Evolutionary conservation across 2,888 invertebrate species (phyloP).

Genomic region (Luperina testacea): DNA sequence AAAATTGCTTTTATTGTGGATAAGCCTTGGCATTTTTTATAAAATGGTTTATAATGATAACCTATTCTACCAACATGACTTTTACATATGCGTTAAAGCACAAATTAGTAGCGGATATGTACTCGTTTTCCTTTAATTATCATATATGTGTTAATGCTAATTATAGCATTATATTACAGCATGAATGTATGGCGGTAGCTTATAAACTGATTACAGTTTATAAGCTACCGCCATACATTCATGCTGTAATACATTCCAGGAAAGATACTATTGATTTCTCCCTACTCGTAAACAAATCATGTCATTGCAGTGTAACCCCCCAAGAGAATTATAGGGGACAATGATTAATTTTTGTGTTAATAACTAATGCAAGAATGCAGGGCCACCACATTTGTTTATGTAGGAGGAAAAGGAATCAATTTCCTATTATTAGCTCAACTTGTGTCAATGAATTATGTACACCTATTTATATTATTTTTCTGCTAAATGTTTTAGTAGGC

Average conservation of each 20-base stretch:
- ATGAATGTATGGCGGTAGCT: too few relatives aligned
- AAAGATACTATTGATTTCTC: not conserved
- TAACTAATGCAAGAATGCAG: slow-evolving; percentile 45
- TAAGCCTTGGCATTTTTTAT: not conserved
- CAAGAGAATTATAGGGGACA: not conserved
- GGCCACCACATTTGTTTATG: slow-evolving; percentile 25
- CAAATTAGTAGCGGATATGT: slow-evolving; percentile 5
- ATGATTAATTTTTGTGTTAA: slow-evolving; percentile 22
- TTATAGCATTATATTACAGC: too few relatives aligned
- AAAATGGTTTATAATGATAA: not conserved
- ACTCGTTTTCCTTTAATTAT: slow-evolving; percentile 32
- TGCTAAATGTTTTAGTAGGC: not conserved
- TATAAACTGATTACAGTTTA: too few relatives aligned
- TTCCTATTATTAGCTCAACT: slow-evolving; percentile 56
- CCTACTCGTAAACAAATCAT: not conserved
- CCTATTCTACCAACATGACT: not conserved
- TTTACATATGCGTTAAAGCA: not conserved
- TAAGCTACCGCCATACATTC: slow-evolving; percentile 14
- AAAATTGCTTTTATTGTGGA: not conserved
- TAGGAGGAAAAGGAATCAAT: slow-evolving; percentile 55
- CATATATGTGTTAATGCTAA: slow-evolving; percentile 31
- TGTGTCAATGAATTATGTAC: slow-evolving; percentile 38
- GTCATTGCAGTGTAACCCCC: not conserved
- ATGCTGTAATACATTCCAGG: slow-evolving; percentile 11
- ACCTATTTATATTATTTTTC: slow-evolving; percentile 33